Percentiles rank a stretch among this genome's conserved stretches.
These are phyloP conservation scores for Zelostemma sp. DNA, from an alignment of 1,140 invertebrate species.

Conservation along the genomic window DNA sequence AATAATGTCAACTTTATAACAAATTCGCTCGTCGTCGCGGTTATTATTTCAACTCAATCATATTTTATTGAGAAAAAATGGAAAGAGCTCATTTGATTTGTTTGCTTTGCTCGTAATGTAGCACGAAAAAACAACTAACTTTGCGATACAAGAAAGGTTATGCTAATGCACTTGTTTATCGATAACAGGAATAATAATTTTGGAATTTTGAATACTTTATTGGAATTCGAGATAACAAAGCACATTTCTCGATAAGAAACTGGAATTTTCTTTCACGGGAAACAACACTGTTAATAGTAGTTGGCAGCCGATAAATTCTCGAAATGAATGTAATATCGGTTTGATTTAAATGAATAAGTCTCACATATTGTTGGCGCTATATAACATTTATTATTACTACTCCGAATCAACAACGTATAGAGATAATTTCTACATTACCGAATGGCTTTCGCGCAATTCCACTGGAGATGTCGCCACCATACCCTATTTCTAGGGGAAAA, in stretches of 20 bases:
- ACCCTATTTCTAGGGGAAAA: no score
- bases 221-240: not conserved
- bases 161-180: constrained; percentile 34
- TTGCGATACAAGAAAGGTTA: constrained; percentile 32
- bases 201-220: constrained; percentile 25
- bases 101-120: not conserved
- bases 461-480: no score
- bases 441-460: no score
- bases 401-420: not conserved
- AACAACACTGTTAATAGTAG: not conserved
- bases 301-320: not conserved
- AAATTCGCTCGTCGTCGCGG: not conserved
- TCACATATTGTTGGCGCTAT: constrained; percentile 39
- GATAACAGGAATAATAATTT: constrained; percentile 21
- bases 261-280: not conserved
- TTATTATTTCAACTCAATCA: not conserved
- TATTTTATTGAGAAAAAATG: not conserved
- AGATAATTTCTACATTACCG: not conserved
- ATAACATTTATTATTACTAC: constrained; percentile 31
- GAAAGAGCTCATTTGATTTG: constrained; percentile 11
- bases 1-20: no score
- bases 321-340: not conserved
- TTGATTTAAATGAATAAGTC: constrained; percentile 28
- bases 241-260: not conserved
- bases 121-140: not conserved